These are phyloP conservation scores for Spicauda simplicius DNA, from an alignment of 2,888 invertebrate genomes.

Conservation along the genomic window DNA sequence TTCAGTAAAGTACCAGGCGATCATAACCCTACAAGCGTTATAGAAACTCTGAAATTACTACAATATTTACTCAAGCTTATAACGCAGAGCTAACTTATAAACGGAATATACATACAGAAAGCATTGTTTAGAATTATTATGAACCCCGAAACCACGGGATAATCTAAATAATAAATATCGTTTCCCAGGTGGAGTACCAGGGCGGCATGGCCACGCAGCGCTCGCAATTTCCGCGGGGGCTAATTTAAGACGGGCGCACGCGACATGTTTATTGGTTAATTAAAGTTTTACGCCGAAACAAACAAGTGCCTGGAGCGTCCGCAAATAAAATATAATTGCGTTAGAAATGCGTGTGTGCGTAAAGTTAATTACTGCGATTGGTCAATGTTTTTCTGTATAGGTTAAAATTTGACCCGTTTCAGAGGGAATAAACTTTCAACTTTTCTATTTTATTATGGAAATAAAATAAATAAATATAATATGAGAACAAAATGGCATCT, in stretches of 20 bases:
- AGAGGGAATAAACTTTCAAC: neutral
- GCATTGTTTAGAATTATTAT: conserved; percentile 27
- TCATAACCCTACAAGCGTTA: neutral
- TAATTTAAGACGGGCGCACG: conserved; percentile 75
- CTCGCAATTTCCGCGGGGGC: conserved; percentile 56
- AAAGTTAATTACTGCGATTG: conserved; percentile 18
- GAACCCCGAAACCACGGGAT: conserved; percentile 30
- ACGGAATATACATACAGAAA: conserved; percentile 4
- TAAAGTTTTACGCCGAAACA: conserved; percentile 83
- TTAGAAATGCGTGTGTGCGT: conserved; percentile 17
- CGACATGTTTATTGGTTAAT: conserved; percentile 85
- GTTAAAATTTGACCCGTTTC: neutral
- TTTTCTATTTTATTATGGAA: neutral
- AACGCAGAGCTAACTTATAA: neutral
- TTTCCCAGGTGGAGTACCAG: conserved; percentile 37
- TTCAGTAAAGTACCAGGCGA: neutral
- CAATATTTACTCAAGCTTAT: neutral
- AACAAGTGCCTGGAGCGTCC: conserved; percentile 62
- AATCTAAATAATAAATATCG: conserved; percentile 38
- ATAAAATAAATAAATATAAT: no score
- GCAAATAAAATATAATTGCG: conserved; percentile 49
- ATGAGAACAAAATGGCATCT: no score
- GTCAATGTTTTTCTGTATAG: conserved; percentile 10
- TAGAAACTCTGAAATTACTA: neutral
- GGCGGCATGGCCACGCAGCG: conserved; percentile 37